phyloP scores from a whole-genome alignment of 1,140 invertebrate genomes.

The Saccostrea cuccullata region DNA sequence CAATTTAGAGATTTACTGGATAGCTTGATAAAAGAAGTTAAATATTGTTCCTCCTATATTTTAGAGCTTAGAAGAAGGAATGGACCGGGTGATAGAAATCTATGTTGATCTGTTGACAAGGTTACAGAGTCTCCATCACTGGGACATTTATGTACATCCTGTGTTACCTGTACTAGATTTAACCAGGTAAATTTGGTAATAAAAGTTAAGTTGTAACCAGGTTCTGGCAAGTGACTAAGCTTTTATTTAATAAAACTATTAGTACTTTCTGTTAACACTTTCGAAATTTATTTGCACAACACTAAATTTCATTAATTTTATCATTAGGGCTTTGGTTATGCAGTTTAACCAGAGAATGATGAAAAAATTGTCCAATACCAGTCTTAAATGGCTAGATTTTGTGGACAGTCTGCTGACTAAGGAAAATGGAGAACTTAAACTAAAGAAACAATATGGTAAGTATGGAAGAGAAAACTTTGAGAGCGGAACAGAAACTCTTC shows the following conservation, averaged over 20 bases:
- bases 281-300: no score
- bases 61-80: constrained; percentile 51
- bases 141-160: constrained; percentile 50
- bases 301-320: background rate
- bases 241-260: no score
- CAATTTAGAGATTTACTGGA: no score
- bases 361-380: background rate
- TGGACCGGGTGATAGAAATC: constrained; percentile 51
- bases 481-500: no score
- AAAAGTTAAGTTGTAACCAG: no score
- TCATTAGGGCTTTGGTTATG: constrained; percentile 35
- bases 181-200: constrained; percentile 44
- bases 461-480: background rate
- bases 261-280: no score
- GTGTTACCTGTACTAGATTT: constrained; percentile 53
- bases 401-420: constrained; percentile 32
- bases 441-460: constrained; percentile 37
- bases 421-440: constrained; percentile 1
- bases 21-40: no score
- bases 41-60: background rate
- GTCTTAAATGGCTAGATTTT: constrained; percentile 31
- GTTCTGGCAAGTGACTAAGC: no score
- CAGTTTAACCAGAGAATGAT: constrained; percentile 44
- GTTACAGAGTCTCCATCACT: constrained; percentile 37
- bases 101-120: constrained; percentile 38